These are phyloP conservation scores for Pampus argenteus DNA, from an alignment of 2,797 vertebrate species.

Conservation along the genomic window DNA sequence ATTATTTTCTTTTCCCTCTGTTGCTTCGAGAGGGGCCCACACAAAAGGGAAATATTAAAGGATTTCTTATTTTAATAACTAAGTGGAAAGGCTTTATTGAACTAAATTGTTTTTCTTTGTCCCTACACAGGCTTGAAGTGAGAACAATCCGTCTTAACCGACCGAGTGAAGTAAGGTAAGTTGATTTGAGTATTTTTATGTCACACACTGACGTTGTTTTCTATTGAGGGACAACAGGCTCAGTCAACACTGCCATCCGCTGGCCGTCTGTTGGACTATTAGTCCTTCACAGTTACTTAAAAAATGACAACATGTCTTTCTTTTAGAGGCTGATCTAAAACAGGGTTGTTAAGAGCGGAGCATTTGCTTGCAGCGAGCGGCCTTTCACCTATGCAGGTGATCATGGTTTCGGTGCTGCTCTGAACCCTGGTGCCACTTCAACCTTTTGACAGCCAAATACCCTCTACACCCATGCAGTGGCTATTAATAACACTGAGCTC, in stretches of 20 bases:
- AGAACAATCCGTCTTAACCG: slow-evolving; percentile 9
- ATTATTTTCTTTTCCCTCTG: slow-evolving; percentile 12
- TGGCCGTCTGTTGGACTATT: slow-evolving; percentile 40
- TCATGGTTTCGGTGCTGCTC: slow-evolving; percentile 30
- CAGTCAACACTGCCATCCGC: slow-evolving; percentile 61
- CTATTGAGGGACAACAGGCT: slow-evolving; percentile 3
- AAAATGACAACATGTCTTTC: slow-evolving; percentile 3
- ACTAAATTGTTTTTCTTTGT: slow-evolving; percentile 43
- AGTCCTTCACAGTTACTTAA: not conserved
- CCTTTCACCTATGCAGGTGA: slow-evolving; percentile 46
- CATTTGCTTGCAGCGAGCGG: not conserved
- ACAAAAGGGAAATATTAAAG: slow-evolving; percentile 15
- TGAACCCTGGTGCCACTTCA: slow-evolving; percentile 36
- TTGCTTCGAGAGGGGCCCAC: slow-evolving; percentile 20
- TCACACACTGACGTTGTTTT: not conserved
- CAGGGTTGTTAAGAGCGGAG: not conserved
- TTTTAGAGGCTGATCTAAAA: slow-evolving; percentile 18
- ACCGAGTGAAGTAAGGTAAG: no score
- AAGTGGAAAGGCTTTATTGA: slow-evolving; percentile 26
- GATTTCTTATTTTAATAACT: slow-evolving; percentile 8
- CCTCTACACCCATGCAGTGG: slow-evolving; percentile 54
- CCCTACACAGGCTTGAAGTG: not conserved
- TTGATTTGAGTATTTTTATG: not conserved
- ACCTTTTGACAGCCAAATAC: slow-evolving; percentile 63
- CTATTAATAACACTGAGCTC: slow-evolving; percentile 75